Percentiles rank a stretch among this genome's conserved stretches.
phyloP scores from a whole-genome alignment of 2,888 invertebrate species.

The Erannis defoliaria region DNA sequence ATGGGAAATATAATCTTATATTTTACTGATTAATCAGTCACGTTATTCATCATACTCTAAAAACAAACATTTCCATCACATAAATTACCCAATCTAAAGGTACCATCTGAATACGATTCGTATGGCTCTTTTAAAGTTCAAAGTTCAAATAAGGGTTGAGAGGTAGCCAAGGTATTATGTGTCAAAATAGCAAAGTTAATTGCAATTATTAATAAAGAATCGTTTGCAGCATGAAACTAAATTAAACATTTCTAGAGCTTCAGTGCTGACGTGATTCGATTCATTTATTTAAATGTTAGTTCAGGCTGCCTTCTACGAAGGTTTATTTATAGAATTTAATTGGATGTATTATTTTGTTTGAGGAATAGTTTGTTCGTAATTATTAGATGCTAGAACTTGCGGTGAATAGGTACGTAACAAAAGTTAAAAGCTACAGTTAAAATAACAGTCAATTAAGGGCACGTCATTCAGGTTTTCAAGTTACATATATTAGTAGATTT shows the following conservation, averaged over 20 bases:
- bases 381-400: neutral
- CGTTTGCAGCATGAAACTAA: neutral
- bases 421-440: neutral
- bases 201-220: neutral
- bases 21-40: no score
- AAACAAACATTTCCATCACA: conserved; percentile 8
- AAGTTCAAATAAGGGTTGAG: conserved; percentile 6
- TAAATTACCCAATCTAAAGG: conserved; percentile 1
- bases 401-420: neutral
- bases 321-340: conserved; percentile 13
- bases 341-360: neutral
- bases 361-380: neutral
- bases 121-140: conserved; percentile 12
- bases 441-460: no score
- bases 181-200: conserved; percentile 1
- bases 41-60: conserved; percentile 1
- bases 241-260: conserved; percentile 2
- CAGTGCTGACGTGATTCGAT: neutral
- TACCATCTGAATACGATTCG: neutral
- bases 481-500: no score
- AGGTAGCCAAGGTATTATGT: neutral
- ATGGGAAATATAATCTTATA: no score
- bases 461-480: no score
- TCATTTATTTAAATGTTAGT: neutral
- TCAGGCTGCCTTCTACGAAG: neutral